Conservation (phyloP, 2,797 vertebrate species). For the Gymnopithys bicolor region DNA sequence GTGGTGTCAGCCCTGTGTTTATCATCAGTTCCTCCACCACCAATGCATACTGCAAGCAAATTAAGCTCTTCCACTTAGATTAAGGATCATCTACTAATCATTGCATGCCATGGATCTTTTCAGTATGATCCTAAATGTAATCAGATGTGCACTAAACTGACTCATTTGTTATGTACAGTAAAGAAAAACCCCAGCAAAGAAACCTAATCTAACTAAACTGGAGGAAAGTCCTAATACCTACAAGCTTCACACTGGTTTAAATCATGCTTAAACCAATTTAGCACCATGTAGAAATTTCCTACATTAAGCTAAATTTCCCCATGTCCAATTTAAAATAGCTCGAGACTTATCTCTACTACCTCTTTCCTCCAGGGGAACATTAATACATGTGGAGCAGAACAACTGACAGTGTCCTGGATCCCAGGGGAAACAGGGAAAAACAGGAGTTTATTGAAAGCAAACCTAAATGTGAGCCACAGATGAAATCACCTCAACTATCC, state of each 20-base stretch:
- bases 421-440: neutral
- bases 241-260: slow-evolving; percentile 10
- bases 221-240: slow-evolving; percentile 14
- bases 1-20: neutral
- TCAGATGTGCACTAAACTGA: neutral
- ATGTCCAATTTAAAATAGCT: neutral
- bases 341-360: neutral
- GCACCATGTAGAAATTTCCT: neutral
- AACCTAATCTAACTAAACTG: neutral
- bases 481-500: neutral
- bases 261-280: slow-evolving; percentile 24
- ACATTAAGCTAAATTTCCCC: neutral
- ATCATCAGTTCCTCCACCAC: neutral
- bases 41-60: neutral
- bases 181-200: neutral
- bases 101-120: neutral
- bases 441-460: neutral
- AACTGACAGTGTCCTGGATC: neutral
- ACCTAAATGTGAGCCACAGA: neutral
- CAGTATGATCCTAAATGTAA: neutral
- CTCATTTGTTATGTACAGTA: neutral
- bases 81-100: neutral
- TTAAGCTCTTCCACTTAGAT: neutral
- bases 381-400: neutral
- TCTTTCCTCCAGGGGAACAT: neutral